Evolutionary conservation across 2,113 vertebrate species (phyloP), one percentile per base, ranked within the genome.

Genomic region (Laterallus jamaicensis): DNA sequence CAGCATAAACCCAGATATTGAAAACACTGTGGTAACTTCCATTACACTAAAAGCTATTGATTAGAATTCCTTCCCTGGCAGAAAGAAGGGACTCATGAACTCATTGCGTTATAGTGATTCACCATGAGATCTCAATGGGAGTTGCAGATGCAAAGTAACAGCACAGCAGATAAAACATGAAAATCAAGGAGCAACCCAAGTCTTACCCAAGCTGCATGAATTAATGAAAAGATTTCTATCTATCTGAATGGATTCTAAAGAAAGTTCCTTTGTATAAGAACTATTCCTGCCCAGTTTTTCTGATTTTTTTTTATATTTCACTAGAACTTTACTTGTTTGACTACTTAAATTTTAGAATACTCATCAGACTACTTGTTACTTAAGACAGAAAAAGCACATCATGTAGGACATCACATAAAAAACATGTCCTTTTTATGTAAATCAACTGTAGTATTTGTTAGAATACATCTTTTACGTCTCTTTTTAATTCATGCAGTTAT

Each of bases 31-130:
- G 69, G 87, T 88, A 82, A 74, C 77, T 94, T 88, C 58, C 66
- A 94, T 94, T 95, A 77, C 62, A 70, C 77, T 97, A 88, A 95
- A 95, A 96, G 76, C 68, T 96, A 94, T 93, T 93, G 92, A 94
- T 95, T 83, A 67, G 64, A 90, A 83, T 44, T 78, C 28, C 47
- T 79, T 71, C 71, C 49, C 60, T 82, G 69, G 63, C 52, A 88
- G 76, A 93, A 78, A 47, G 13, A 19, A 21, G 20, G 37, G 17
- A 19, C 68, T 88, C 28, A 21, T 78, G 79, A 84, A 84, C n/a
- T 81, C 82, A 21, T 16, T 58, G 42, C 49, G 44, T 85, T 47
- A 84, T 44, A 50, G 1, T 87, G 74, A 95, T 69, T 89, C 74
- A 75, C 67, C 6, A 1, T 28, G 37, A 80, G 70, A 42, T 73